These are phyloP conservation scores for Tenualosa thibaudeaui DNA, from an alignment of 2,797 vertebrate species.

Conservation along the genomic window DNA sequence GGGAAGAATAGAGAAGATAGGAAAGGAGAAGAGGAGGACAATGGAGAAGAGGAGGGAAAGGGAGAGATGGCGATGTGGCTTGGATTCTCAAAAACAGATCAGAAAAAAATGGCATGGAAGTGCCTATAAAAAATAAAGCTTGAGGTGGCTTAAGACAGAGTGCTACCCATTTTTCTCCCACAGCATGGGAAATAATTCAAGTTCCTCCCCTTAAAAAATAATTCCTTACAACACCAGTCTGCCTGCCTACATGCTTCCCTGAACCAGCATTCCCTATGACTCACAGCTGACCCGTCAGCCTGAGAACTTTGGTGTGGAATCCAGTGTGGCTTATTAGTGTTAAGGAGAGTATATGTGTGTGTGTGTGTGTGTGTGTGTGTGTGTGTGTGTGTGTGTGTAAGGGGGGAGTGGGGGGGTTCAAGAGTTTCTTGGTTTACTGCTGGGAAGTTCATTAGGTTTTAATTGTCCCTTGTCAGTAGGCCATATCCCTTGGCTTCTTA, in stretches of 20 bases:
- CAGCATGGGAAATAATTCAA: neutral
- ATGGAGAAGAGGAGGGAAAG: too few species aligned
- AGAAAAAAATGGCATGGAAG: too few species aligned
- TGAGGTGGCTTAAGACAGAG: neutral
- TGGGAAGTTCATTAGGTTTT: conserved; percentile 45
- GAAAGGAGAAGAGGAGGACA: too few species aligned
- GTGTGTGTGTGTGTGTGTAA: neutral
- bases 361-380: conserved; percentile 12
- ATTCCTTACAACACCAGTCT: neutral
- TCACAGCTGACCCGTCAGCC: neutral
- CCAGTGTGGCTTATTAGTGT: conserved; percentile 44
- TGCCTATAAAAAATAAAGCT: neutral
- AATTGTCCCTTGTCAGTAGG: conserved; percentile 36
- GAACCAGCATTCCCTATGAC: neutral
- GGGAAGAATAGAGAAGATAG: too few species aligned
- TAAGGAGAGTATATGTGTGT: neutral
- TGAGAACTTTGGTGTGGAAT: neutral
- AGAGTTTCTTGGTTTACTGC: conserved; percentile 35
- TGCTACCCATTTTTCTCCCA: neutral
- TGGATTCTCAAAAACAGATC: too few species aligned
- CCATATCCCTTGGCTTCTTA: conserved; percentile 18
- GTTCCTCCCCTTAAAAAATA: neutral
- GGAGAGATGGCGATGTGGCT: too few species aligned
- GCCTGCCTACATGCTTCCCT: neutral
- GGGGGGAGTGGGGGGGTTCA: neutral